Percentiles rank a stretch among this genome's conserved stretches.
Evolutionary conservation across 2,888 invertebrate genomes (phyloP).

Genomic region (Acronicta leporina): DNA sequence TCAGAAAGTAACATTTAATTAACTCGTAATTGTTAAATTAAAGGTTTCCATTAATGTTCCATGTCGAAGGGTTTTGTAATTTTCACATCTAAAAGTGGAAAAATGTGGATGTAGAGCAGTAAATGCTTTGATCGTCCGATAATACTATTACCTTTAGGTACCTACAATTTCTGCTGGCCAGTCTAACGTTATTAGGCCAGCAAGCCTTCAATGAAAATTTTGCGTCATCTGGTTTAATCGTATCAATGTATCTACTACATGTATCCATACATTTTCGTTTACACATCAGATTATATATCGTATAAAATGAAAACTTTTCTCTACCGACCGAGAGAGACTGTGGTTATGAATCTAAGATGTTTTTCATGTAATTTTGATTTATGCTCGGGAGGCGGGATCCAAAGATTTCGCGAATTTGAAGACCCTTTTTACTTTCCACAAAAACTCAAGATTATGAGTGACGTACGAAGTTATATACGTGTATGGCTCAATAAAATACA

Average conservation of each 20-base stretch:
- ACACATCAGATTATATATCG: conserved; percentile 27
- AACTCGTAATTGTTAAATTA: conserved; percentile 20
- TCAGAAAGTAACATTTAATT: conserved; percentile 38
- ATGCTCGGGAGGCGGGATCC: conserved; percentile 69
- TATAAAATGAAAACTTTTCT: conserved; percentile 44
- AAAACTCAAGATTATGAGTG: conserved; percentile 67
- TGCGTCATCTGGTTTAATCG: conserved; percentile 6
- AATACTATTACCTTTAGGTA: not conserved
- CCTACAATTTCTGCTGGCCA: not conserved
- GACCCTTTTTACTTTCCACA: conserved; percentile 71
- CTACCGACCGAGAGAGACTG: conserved; percentile 51
- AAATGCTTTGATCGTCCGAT: conserved; percentile 1
- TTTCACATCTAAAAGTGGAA: not conserved
- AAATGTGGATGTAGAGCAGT: not conserved
- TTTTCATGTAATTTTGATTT: conserved; percentile 82
- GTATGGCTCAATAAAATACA: not conserved
- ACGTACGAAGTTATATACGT: conserved; percentile 59
- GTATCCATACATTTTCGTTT: conserved; percentile 15
- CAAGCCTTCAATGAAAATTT: not conserved
- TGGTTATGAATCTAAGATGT: conserved; percentile 72
- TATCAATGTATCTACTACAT: conserved; percentile 17
- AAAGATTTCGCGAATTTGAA: conserved; percentile 63
- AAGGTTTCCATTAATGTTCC: conserved; percentile 13
- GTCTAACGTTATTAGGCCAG: not conserved
- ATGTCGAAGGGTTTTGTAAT: conserved; percentile 1